These are phyloP conservation scores for Eriocheir sinensis DNA, from an alignment of 1,140 invertebrate genomes.

Conservation along the genomic window DNA sequence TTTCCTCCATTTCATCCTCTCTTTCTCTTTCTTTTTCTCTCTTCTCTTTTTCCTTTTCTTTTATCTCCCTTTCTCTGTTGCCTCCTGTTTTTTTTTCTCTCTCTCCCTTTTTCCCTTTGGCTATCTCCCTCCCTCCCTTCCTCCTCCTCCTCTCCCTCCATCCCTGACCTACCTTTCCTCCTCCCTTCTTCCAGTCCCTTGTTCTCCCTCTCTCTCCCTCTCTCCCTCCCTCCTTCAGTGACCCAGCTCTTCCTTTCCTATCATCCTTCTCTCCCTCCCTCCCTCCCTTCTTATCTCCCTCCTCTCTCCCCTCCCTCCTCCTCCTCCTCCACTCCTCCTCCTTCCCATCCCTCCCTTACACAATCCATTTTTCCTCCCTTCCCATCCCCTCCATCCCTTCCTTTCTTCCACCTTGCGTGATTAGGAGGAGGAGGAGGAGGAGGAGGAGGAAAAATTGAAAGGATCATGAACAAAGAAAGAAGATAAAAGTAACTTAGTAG, in stretches of 20 bases:
- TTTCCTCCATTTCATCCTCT: not conserved
- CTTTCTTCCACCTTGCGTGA: not conserved
- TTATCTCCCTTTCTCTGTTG: not conserved
- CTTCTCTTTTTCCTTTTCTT: not conserved
- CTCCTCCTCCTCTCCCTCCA: no score
- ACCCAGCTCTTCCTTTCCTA: no score
- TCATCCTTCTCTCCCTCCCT: not conserved
- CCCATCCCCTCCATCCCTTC: constrained; percentile 6
- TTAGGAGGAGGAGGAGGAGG: not conserved
- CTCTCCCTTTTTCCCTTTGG: not conserved
- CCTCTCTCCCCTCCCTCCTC: not conserved
- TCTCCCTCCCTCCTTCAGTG: not conserved
- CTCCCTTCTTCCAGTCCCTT: not conserved
- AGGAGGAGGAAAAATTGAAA: not conserved
- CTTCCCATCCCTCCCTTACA: not conserved
- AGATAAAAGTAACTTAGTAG: not conserved
- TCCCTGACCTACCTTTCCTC: not conserved
- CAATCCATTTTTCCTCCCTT: not conserved
- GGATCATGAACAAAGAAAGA: not conserved
- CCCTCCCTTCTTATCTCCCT: not conserved
- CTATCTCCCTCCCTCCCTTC: not conserved
- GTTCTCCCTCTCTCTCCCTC: not conserved
- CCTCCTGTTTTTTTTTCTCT: not conserved
- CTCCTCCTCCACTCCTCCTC: no score
- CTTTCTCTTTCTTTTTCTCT: no score